A percentile compares a stretch with the other conserved stretches of the same genome.
Evolutionary conservation across 2,113 vertebrate genomes (phyloP).

Genomic region (Arizona elegans): DNA sequence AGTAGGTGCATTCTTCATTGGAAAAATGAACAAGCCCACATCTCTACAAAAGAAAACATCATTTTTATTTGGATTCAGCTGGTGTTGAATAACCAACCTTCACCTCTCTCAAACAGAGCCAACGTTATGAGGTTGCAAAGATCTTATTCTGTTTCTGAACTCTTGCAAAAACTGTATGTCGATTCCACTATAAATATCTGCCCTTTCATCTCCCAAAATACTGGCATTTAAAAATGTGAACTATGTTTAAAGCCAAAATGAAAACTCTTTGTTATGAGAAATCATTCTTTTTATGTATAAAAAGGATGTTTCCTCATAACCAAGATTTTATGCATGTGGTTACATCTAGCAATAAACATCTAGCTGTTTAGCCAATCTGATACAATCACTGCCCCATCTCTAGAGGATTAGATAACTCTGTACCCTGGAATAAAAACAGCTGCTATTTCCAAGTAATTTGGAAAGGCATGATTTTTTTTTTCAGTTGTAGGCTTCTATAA

Average conservation of each 20-base stretch:
- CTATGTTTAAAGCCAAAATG: neutral
- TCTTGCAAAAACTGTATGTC: neutral
- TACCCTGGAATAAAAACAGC: neutral
- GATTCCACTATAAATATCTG: neutral
- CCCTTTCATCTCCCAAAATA: neutral
- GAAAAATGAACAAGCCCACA: neutral
- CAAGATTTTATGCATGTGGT: neutral
- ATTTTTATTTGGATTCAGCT: neutral
- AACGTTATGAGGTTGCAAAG: neutral
- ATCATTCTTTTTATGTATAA: neutral
- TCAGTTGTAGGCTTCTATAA: neutral
- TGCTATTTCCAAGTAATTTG: neutral
- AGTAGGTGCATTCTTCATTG: neutral
- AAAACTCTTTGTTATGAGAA: neutral
- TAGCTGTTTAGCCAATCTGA: neutral
- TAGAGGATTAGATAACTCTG: neutral
- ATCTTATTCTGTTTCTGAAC: neutral
- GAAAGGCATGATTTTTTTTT: neutral
- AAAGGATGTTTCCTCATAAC: neutral
- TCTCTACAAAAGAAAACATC: neutral
- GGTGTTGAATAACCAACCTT: neutral
- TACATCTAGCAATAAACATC: neutral
- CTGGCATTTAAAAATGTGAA: neutral
- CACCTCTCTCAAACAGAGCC: neutral
- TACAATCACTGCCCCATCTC: neutral